Evolutionary conservation across 2,888 invertebrate species (phyloP).

Genomic region (Luffia ferchaultella): DNA sequence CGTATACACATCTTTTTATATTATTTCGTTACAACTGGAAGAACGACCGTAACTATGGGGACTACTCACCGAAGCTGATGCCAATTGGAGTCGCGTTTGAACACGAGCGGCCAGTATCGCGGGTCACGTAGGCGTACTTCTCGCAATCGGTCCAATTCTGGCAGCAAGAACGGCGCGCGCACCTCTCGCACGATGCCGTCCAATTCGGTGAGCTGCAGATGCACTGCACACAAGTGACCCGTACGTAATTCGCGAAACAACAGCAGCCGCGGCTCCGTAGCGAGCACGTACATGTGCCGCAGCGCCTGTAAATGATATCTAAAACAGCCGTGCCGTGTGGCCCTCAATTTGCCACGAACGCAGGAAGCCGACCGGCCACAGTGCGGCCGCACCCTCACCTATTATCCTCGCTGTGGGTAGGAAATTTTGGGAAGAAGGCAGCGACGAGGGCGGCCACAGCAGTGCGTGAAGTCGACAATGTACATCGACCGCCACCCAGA

Average conservation of each 20-base stretch:
- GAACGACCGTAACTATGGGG: background rate
- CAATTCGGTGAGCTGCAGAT: conserved; percentile 69
- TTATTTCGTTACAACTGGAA: background rate
- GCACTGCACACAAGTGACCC: conserved; percentile 82
- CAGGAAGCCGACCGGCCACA: too few species aligned
- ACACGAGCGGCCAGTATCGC: conserved; percentile 89
- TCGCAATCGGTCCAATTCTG: conserved; percentile 77
- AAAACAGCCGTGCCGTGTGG: too few species aligned
- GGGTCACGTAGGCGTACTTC: conserved; percentile 84
- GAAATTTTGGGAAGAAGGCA: conserved; percentile 96
- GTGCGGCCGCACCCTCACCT: too few species aligned
- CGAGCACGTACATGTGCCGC: conserved; percentile 94
- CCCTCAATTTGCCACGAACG: background rate
- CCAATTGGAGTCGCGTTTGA: conserved; percentile 86
- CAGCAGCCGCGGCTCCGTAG: conserved; percentile 89
- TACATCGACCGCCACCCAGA: conserved; percentile 91
- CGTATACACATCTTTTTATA: too few species aligned
- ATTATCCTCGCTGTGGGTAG: conserved; percentile 95
- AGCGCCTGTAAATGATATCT: conserved; percentile 98
- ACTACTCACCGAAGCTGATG: conserved; percentile 73
- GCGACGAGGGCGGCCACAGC: conserved; percentile 91
- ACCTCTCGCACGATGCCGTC: conserved; percentile 64
- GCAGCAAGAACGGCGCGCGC: conserved; percentile 86
- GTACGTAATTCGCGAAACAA: conserved; percentile 87
- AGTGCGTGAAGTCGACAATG: conserved; percentile 81